Percentiles rank a stretch among this genome's conserved stretches.
These are phyloP conservation scores for Chloroclystis v-ata DNA, from an alignment of 2,888 invertebrate species.

Conservation along the genomic window DNA sequence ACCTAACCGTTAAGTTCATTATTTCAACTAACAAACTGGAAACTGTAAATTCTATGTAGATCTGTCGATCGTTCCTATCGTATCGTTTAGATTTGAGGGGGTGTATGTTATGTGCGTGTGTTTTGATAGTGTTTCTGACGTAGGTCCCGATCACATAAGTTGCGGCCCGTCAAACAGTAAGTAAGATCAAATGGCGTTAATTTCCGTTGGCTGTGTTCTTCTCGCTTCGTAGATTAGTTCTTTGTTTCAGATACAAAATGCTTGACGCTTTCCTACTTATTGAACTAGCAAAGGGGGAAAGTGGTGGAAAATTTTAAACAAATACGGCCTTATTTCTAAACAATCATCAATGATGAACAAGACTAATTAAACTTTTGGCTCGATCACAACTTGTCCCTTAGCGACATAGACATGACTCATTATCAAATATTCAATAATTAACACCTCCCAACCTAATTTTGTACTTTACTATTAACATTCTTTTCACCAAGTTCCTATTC, in stretches of 20 bases:
- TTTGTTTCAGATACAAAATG: conserved; percentile 44
- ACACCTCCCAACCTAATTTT: conserved; percentile 22
- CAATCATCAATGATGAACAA: conserved; percentile 46
- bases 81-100: conserved; percentile 45
- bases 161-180: conserved; percentile 77
- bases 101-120: conserved; percentile 68
- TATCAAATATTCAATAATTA: conserved; percentile 25
- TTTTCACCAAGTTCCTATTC: conserved; percentile 10
- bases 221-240: conserved; percentile 60
- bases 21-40: conserved; percentile 64
- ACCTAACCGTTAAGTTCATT: conserved; percentile 62
- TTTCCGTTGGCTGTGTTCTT: conserved; percentile 63
- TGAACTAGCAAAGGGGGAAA: conserved; percentile 23
- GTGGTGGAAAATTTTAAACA: conserved; percentile 30
- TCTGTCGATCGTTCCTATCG: conserved; percentile 45
- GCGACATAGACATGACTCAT: conserved; percentile 43
- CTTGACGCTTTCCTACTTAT: conserved; percentile 50
- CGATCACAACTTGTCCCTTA: conserved; percentile 40
- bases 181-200: conserved; percentile 68
- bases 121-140: conserved; percentile 75
- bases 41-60: conserved; percentile 56
- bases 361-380: conserved; percentile 57
- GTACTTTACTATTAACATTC: conserved; percentile 15
- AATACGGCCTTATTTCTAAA: conserved; percentile 29
- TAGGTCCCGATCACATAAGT: conserved; percentile 78